A percentile compares a stretch with the other conserved stretches of the same genome.
phyloP scores from a whole-genome alignment of 2,113 vertebrate genomes.

The Calypte anna region DNA sequence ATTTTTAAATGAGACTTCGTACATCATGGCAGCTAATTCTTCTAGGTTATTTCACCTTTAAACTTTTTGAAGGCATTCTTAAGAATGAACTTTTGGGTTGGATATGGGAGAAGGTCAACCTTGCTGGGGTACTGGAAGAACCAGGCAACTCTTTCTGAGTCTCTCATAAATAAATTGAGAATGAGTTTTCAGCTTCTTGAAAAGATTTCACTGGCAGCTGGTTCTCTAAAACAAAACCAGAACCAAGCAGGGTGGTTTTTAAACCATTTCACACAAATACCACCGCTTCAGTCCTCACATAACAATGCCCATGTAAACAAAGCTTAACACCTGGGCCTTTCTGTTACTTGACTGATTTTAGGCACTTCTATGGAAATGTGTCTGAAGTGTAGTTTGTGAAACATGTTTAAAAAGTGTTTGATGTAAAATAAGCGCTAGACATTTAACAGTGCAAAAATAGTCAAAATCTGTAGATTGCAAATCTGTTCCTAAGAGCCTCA shows the following conservation, averaged over 20 bases:
- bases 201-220: not conserved
- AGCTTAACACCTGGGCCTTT: slow-evolving; percentile 55
- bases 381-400: slow-evolving; percentile 76
- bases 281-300: not conserved
- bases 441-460: slow-evolving; percentile 74
- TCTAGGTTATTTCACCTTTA: not conserved
- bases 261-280: not conserved
- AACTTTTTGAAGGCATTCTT: not conserved
- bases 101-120: not conserved
- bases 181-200: not conserved
- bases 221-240: not conserved
- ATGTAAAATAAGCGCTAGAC: slow-evolving; percentile 78
- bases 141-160: not conserved
- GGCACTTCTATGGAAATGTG: slow-evolving; percentile 64
- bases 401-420: slow-evolving; percentile 75
- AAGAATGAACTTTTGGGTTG: not conserved
- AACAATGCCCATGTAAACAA: slow-evolving; percentile 27
- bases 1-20: not conserved
- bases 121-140: not conserved
- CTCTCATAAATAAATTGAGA: not conserved
- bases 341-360: slow-evolving; percentile 64
- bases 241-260: not conserved
- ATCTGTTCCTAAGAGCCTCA: slow-evolving; percentile 70
- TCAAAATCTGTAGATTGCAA: slow-evolving; percentile 70
- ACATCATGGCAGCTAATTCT: not conserved